These are phyloP conservation scores for Halictus quadricinctus DNA, from an alignment of 2,888 invertebrate genomes.

Conservation along the genomic window DNA sequence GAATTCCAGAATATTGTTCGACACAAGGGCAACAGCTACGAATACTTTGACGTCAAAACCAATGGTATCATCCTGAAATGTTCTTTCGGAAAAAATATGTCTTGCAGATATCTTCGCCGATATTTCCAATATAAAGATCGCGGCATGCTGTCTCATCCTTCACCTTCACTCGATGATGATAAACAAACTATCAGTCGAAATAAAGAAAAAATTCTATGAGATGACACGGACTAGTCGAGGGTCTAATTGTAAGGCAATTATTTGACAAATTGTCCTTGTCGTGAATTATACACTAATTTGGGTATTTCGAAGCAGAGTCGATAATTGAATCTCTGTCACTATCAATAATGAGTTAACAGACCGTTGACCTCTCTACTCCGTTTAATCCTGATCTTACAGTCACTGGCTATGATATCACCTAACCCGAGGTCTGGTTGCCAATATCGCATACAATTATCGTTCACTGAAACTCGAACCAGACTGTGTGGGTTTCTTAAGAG, in stretches of 20 bases:
- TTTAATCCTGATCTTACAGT: slow-evolving; percentile 9
- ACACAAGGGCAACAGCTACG: neutral
- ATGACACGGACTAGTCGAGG: neutral
- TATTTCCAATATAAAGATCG: neutral
- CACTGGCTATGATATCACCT: slow-evolving; percentile 4
- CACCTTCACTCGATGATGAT: neutral
- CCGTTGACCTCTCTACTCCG: neutral
- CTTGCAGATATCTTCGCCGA: neutral
- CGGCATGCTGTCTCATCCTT: neutral
- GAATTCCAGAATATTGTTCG: neutral
- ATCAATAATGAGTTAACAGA: slow-evolving; percentile 36
- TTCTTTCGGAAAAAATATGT: neutral
- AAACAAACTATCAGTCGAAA: neutral
- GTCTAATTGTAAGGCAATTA: neutral
- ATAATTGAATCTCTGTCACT: slow-evolving; percentile 38
- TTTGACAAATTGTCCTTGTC: slow-evolving; percentile 16
- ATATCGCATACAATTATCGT: slow-evolving; percentile 15
- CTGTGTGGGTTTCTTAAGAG: slow-evolving; percentile 9
- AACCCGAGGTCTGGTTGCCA: slow-evolving; percentile 16
- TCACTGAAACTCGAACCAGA: slow-evolving; percentile 10
- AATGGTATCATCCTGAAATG: neutral
- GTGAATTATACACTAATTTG: slow-evolving; percentile 12
- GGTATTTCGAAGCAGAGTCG: neutral
- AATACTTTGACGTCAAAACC: neutral
- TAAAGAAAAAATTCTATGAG: neutral